Evolutionary conservation across 2,888 invertebrate species (phyloP), one percentile per base, ranked within the genome.

Genomic region (Rhogogaster chlorosoma): DNA sequence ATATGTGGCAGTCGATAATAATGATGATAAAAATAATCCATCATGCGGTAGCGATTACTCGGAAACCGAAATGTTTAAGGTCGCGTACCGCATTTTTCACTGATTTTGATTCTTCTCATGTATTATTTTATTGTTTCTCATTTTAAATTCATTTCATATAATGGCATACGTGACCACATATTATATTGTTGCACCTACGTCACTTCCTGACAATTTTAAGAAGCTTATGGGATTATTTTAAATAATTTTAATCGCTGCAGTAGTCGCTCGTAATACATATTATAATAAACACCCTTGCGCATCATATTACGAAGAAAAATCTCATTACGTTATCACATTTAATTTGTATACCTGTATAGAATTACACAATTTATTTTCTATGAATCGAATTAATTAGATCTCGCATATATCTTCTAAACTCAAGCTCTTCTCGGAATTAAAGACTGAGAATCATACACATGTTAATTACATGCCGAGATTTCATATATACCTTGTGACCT

Each of bases 141-240:
- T 53, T 53, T 53, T 53, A 7, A 77, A 77, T 77, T 32, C 32
- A 18, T n/a, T n/a, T 32, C 53, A 29, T 53, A 29, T 29, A n/a
- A 42, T 73, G 15, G 4, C 9, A 22, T 73, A 42, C 22, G 71
- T 73, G 71, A 70, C 70, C 70, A 36, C 22, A 22, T 38, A 73
- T 73, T 73, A 29, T 15, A 73, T 42, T 22, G 26, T 73, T 9
- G 7, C n/a, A n/a, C n/a, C n/a, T 49, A n/a, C 77, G 77, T 53
- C 12, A 77, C 5, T 49, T 77, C 77, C 77, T 77, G 49, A 9
- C 10, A 53, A 38, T 53, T 49, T 77, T 77, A 49, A 77, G 49
- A 32, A 15, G 77, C 77, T 77, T 77, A 77, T 38, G 42, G 26
- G 71, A 73, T 73, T 42, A 67, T 67, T 67, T 67, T 67, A n/a